Evolutionary conservation across 2,797 vertebrate species (phyloP), one percentile per base, ranked within the genome.

Genomic region (Gymnoscopelus microlampas): DNA sequence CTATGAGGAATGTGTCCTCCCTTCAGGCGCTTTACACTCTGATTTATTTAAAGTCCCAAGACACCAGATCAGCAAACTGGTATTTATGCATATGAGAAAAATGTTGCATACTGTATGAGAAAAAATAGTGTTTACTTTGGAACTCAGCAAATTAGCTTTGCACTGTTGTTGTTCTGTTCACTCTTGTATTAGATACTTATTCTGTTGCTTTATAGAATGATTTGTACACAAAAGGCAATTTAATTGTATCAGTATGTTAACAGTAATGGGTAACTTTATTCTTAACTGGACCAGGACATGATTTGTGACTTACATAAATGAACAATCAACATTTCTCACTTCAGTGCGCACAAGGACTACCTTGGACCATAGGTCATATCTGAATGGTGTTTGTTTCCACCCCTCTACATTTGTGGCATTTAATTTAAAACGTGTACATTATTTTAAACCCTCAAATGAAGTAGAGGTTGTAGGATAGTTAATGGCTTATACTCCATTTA

Each of bases 1-100:
- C 80, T n/a, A 67, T 64, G 73, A 90, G 85, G 91, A 94, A 93
- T 92, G 90, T 80, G 68, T 74, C 79, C 76, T 62, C 78, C 84
- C 24, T 26, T 19, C 59, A 53, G 60, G 55, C 55, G 35, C 69
- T 53, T 70, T 32, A 6, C 35, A 39, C 35, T 73, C 55, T 60
- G 70, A 78, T 74, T 57, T 53, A 54, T 35, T 59, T 60, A 65
- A 65, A 78, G 49, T 35, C 55, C 64, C 15, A 39, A 14, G 62
- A 56, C 60, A 63, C 44, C 55, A 62, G 62, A 70, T 63, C 51
- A 60, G 60, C 59, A 66, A 35, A 24, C 48, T 61, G 39, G 10
- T 47, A 23, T 61, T 48, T 47, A 26, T 53, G 12, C 51, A 54
- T 15, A 54, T 59, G 53, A 10, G 32, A 12, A 10, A 44, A 44